Conservation (phyloP, 2,113 vertebrate genomes). For the Cyprinodon tularosa region DNA sequence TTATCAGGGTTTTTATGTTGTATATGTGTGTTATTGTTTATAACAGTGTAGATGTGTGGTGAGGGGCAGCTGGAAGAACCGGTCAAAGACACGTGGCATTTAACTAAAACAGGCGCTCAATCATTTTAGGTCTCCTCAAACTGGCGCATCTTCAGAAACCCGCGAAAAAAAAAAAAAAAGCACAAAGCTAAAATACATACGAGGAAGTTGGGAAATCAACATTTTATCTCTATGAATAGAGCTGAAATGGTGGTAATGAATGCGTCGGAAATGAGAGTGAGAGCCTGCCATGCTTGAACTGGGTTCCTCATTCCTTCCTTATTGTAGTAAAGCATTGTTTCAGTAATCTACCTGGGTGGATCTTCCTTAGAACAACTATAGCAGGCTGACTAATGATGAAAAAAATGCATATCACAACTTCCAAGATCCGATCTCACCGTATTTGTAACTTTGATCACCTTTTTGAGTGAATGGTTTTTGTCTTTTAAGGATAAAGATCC, state of each 20-base stretch:
- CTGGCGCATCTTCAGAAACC: not conserved
- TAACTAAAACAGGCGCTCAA: not conserved
- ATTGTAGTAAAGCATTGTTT: not conserved
- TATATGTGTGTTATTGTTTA: not conserved
- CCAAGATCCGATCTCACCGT: not conserved
- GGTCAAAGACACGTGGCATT: conserved; percentile 44
- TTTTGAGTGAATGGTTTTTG: not conserved
- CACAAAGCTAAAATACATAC: no score
- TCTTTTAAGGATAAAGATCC: not conserved
- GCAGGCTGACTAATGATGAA: not conserved
- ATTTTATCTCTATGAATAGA: not conserved
- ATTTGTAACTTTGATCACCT: not conserved
- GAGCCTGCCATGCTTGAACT: not conserved
- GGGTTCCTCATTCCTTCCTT: not conserved
- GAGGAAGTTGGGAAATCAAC: not conserved
- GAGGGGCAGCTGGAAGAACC: not conserved
- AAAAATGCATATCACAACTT: not conserved
- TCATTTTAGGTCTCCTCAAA: not conserved
- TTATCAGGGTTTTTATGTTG: not conserved
- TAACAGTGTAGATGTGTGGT: not conserved
- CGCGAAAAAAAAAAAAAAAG: not conserved
- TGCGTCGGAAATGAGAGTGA: not conserved
- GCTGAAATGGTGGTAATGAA: no score
- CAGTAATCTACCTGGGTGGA: not conserved
- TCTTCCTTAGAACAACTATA: not conserved